Conservation (phyloP, 2,113 vertebrate genomes). For the Falcunculus frontatus region DNA sequence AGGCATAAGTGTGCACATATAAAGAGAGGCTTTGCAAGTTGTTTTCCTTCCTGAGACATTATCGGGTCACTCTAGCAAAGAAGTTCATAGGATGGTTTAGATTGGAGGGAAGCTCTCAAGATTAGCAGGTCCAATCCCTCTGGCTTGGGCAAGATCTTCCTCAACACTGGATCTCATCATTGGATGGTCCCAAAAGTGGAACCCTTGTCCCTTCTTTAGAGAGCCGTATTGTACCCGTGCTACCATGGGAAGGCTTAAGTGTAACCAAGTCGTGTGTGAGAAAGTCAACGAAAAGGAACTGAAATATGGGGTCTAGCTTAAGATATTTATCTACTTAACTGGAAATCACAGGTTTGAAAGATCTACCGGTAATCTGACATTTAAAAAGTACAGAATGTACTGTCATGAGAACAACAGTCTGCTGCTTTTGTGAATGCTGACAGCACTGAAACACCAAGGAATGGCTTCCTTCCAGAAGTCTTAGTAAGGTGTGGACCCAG, state of each 20-base stretch:
- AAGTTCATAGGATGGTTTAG: not conserved
- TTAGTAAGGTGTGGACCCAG: not conserved
- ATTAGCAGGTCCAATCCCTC: not conserved
- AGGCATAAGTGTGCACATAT: not conserved
- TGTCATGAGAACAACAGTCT: not conserved
- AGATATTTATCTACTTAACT: not conserved
- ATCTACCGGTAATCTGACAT: fast-evolving
- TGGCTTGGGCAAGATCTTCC: no score
- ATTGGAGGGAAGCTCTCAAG: not conserved
- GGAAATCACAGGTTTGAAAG: not conserved
- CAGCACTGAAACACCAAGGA: not conserved
- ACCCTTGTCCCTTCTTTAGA: not conserved
- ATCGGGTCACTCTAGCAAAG: not conserved
- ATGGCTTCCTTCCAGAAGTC: not conserved
- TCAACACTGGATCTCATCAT: not conserved
- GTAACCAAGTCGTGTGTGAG: not conserved
- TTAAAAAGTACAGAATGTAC: not conserved
- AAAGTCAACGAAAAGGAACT: not conserved
- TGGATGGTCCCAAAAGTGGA: not conserved
- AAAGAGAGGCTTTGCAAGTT: not conserved
- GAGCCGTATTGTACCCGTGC: not conserved
- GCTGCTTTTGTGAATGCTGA: not conserved
- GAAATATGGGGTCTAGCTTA: not conserved
- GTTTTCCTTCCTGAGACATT: not conserved
- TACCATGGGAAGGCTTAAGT: not conserved